Conservation (phyloP, 2,113 vertebrate genomes). For the Pseudopodoces humilis region DNA sequence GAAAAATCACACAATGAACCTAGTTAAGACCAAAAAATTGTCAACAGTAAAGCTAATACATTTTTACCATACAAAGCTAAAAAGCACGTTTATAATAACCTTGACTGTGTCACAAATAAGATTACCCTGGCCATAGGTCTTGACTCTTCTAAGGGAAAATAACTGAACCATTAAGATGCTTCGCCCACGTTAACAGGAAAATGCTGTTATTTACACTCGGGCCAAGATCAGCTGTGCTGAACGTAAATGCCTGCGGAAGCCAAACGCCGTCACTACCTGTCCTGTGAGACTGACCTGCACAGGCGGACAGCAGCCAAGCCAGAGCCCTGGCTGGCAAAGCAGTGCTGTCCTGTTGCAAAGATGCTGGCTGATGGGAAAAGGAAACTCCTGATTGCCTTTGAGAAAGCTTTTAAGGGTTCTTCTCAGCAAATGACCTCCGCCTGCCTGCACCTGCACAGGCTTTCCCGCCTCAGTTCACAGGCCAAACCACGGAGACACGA, state of each 20-base stretch:
- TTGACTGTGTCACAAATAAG: background rate
- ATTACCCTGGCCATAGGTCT: background rate
- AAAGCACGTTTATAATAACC: background rate
- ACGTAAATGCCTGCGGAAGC: fast-evolving
- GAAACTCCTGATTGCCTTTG: background rate
- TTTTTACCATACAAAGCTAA: background rate
- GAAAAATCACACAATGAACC: background rate
- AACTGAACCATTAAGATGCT: fast-evolving
- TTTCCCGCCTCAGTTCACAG: background rate
- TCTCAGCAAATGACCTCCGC: background rate
- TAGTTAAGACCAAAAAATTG: background rate
- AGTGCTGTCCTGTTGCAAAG: fast-evolving
- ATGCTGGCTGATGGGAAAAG: fast-evolving
- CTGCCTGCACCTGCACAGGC: background rate
- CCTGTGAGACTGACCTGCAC: background rate
- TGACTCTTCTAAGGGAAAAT: background rate
- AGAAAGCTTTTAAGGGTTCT: background rate
- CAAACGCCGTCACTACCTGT: background rate
- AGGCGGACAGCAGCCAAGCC: background rate
- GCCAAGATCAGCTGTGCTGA: background rate
- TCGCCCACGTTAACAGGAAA: fast-evolving
- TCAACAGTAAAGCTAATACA: background rate
- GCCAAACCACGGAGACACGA: background rate
- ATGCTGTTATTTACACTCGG: background rate
- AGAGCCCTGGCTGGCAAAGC: background rate